Evolutionary conservation across 2,113 vertebrate genomes (phyloP).

Genomic region (Poeciliopsis turrubarensis): DNA sequence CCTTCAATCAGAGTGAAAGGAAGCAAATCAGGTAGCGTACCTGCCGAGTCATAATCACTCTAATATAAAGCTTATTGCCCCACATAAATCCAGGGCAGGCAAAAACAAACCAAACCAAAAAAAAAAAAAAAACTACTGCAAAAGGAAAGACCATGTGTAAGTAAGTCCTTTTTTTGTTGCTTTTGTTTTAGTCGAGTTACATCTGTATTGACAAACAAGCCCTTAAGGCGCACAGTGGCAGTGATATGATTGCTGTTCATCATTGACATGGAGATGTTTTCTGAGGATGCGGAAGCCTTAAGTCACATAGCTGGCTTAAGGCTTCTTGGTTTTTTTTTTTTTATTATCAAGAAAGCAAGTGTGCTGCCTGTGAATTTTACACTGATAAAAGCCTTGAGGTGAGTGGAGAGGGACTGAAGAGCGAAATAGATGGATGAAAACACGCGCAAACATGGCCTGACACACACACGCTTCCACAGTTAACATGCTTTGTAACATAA

Average conservation of each 20-base stretch:
- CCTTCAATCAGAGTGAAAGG: neutral
- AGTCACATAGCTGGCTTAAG: conserved; percentile 18
- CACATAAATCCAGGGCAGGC: conserved; percentile 4
- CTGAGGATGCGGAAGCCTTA: conserved; percentile 21
- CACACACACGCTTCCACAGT: neutral
- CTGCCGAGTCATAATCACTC: conserved; percentile 18
- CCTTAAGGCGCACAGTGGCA: conserved; percentile 40
- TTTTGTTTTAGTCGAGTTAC: conserved; percentile 55
- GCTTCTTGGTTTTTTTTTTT: neutral
- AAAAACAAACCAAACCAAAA: neutral
- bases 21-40: neutral
- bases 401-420: conserved; percentile 4
- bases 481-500: conserved; percentile 39
- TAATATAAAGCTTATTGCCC: conserved; percentile 19
- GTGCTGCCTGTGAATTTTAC: conserved; percentile 1
- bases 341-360: conserved; percentile 4
- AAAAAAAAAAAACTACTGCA: conserved; percentile 4
- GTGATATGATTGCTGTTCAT: conserved; percentile 31
- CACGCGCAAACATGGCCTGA: neutral
- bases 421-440: neutral
- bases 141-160: conserved; percentile 1
- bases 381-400: conserved; percentile 10
- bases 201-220: conserved; percentile 60
- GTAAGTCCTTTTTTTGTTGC: conserved; percentile 47
- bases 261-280: conserved; percentile 36